These are phyloP conservation scores for Brachionus paranguensis DNA, from an alignment of 1,140 invertebrate species.

Conservation along the genomic window DNA sequence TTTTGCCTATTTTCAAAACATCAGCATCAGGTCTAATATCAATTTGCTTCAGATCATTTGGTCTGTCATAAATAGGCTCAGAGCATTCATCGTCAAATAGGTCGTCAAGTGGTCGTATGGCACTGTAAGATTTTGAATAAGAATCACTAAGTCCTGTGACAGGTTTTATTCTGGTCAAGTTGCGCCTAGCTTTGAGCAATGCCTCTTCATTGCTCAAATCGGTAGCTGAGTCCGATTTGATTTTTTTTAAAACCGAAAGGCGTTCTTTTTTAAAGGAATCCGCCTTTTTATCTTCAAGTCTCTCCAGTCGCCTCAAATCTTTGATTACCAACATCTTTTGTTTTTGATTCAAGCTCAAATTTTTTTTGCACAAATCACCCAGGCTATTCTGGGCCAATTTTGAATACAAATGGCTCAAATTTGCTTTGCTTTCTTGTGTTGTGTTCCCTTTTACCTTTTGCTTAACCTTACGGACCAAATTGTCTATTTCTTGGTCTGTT, in stretches of 20 bases:
- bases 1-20: background rate
- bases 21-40: background rate
- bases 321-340: background rate
- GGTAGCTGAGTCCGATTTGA: background rate
- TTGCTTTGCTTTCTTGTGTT: background rate
- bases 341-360: background rate
- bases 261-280: background rate
- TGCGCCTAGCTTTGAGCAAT: background rate
- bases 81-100: background rate
- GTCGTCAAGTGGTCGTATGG: background rate
- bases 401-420: background rate
- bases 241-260: background rate
- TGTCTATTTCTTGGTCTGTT: background rate
- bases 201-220: background rate
- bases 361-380: background rate
- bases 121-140: background rate
- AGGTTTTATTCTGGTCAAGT: background rate
- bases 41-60: background rate
- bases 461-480: background rate
- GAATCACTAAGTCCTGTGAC: background rate
- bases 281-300: background rate
- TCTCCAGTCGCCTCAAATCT: background rate
- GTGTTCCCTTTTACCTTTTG: background rate
- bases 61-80: constrained; percentile 7
- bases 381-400: background rate